phyloP scores from a whole-genome alignment of 1,140 invertebrate species.

The Chrysoperla carnea region DNA sequence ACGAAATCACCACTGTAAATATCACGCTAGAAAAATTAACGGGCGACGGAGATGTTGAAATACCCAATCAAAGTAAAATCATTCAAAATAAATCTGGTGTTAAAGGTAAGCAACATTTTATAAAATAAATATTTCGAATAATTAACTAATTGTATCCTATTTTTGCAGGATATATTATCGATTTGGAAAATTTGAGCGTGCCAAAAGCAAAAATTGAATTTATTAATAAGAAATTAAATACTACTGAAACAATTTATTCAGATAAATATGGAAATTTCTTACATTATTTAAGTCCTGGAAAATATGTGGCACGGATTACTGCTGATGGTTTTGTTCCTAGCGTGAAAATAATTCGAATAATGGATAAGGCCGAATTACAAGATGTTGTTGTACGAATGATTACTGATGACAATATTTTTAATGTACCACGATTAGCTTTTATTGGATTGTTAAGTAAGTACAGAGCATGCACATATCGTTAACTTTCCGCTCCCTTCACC shows the following conservation, averaged over 20 bases:
- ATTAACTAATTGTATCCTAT: background rate
- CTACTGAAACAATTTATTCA: constrained; percentile 23
- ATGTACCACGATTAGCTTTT: constrained; percentile 53
- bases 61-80: background rate
- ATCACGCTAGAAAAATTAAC: constrained; percentile 4
- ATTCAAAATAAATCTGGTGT: background rate
- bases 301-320: constrained; percentile 32
- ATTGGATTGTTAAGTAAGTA: constrained; percentile 46
- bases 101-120: background rate
- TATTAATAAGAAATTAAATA: constrained; percentile 11
- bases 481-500: no score
- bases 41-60: constrained; percentile 4
- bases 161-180: constrained; percentile 34
- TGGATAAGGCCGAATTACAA: constrained; percentile 19
- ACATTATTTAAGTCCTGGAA: constrained; percentile 31
- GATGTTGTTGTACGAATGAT: constrained; percentile 46
- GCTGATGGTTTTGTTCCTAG: constrained; percentile 31
- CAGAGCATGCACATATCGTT: background rate
- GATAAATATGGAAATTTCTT: constrained; percentile 37
- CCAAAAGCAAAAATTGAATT: constrained; percentile 32
- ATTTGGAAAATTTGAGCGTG: constrained; percentile 35
- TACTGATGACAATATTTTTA: constrained; percentile 43
- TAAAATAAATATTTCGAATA: background rate
- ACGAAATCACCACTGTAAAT: constrained; percentile 1
- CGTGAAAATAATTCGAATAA: constrained; percentile 30